Evolutionary conservation across 2,113 vertebrate genomes (phyloP).

Genomic region (Halichoeres trimaculatus): DNA sequence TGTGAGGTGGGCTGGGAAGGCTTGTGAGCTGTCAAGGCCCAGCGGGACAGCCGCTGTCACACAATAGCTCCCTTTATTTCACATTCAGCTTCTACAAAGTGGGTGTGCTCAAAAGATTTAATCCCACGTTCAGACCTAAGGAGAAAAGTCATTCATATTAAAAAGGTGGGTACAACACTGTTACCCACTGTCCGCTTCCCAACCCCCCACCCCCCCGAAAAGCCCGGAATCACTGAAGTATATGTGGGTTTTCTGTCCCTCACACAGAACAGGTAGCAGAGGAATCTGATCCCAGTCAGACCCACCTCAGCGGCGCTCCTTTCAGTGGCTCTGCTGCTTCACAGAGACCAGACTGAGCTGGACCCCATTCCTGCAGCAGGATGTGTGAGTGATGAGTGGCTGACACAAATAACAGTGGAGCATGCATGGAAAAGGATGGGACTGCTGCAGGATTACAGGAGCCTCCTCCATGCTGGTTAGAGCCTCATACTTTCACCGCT

Average conservation of each 20-base stretch:
- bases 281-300: slow-evolving; percentile 68
- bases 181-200: slow-evolving; percentile 53
- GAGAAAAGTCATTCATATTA: slow-evolving; percentile 79
- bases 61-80: slow-evolving; percentile 82
- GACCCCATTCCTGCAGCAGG: slow-evolving; percentile 58
- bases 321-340: slow-evolving; percentile 43
- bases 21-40: slow-evolving; percentile 50
- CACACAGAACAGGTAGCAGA: slow-evolving; percentile 25
- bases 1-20: slow-evolving; percentile 64
- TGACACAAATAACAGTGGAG: slow-evolving; percentile 64
- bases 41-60: slow-evolving; percentile 48
- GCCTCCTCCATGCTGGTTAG: slow-evolving; percentile 26
- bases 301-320: slow-evolving; percentile 45
- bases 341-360: slow-evolving; percentile 37
- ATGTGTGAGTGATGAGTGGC: slow-evolving; percentile 59
- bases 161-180: slow-evolving; percentile 77
- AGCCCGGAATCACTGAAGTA: slow-evolving; percentile 31
- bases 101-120: slow-evolving; percentile 80
- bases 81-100: slow-evolving; percentile 80
- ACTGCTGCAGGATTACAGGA: slow-evolving; percentile 65
- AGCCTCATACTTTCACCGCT: slow-evolving; percentile 70
- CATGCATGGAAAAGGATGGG: slow-evolving; percentile 59
- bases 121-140: slow-evolving; percentile 80
- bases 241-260: slow-evolving; percentile 30
- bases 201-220: slow-evolving; percentile 24